phyloP scores from a whole-genome alignment of 2,113 vertebrate genomes.

The Aegotheles bennettii region DNA sequence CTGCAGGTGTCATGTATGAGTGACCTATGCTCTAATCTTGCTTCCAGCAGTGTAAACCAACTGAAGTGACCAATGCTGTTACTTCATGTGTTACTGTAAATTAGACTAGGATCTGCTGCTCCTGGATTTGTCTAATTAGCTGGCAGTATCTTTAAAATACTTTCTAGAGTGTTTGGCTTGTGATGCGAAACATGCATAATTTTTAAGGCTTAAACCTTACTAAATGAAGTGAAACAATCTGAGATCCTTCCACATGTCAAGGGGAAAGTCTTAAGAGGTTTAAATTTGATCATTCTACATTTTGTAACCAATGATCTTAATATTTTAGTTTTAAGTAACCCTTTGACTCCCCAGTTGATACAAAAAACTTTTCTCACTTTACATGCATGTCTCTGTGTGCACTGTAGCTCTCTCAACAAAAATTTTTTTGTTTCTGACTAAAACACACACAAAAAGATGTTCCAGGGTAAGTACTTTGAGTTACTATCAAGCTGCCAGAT shows the following conservation, averaged over 20 bases:
- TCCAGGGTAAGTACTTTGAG: neutral
- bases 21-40: neutral
- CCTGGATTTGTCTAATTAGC: neutral
- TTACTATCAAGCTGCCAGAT: slow-evolving; percentile 21
- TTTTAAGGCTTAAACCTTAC: neutral
- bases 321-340: neutral
- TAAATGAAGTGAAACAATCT: neutral
- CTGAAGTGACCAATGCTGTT: neutral
- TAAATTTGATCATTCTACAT: neutral
- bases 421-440: slow-evolving; percentile 10
- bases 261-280: neutral
- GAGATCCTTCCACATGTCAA: neutral
- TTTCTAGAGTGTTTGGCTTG: neutral
- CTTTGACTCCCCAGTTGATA: neutral
- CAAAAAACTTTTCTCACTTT: neutral
- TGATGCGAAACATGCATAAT: neutral
- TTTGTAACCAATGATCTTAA: too few species aligned
- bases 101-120: neutral
- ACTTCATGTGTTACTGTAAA: neutral
- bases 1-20: neutral
- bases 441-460: slow-evolving; percentile 14
- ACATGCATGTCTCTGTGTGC: neutral
- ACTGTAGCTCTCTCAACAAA: neutral
- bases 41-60: neutral
- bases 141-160: neutral